Evolutionary conservation across 2,113 vertebrate species (phyloP).

Genomic region (Xiphorhynchus elegans): DNA sequence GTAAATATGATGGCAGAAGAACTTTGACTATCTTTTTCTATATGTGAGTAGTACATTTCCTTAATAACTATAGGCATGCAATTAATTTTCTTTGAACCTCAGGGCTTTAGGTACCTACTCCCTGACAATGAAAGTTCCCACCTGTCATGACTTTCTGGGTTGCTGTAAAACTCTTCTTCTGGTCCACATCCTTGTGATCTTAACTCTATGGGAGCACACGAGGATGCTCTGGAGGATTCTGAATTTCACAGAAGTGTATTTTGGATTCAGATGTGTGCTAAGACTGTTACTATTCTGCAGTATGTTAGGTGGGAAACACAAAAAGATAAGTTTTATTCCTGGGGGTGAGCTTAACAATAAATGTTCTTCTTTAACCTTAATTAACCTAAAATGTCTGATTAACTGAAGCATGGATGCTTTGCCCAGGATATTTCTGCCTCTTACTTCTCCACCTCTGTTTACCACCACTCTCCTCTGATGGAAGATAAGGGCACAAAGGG

Average conservation of each 20-base stretch:
- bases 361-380: neutral
- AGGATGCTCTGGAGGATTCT: neutral
- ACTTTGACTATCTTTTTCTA: neutral
- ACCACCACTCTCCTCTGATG: neutral
- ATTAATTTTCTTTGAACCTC: neutral
- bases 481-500: neutral
- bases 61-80: neutral
- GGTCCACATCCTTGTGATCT: neutral
- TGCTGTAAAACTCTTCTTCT: neutral
- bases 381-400: neutral
- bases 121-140: neutral
- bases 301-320: neutral
- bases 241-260: neutral
- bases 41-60: neutral
- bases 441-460: accelerated
- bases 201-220: neutral
- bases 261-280: neutral
- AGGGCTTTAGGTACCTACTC: neutral
- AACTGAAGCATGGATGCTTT: neutral
- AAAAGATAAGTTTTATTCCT: neutral
- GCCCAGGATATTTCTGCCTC: neutral
- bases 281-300: neutral
- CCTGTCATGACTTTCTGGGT: neutral
- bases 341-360: neutral
- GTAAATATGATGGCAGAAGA: neutral